Percentiles rank a stretch among this genome's conserved stretches.
Conservation (phyloP, 1,140 invertebrate species). For the Lordiphosa mommai region DNA sequence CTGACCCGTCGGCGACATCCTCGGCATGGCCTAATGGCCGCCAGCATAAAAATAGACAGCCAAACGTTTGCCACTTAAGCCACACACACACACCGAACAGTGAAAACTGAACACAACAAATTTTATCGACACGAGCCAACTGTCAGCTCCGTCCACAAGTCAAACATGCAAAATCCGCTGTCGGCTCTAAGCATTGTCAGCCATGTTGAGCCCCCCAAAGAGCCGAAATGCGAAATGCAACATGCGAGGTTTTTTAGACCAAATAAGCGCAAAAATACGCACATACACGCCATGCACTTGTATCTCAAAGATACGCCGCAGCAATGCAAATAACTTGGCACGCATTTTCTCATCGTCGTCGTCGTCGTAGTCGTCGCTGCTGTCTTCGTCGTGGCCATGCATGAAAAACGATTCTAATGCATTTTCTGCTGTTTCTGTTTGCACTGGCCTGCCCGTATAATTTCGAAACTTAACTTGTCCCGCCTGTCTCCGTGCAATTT, state of each 20-base stretch:
- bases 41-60: conserved; percentile 61
- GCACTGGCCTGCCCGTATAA: conserved; percentile 35
- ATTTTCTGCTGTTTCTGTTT: conserved; percentile 32
- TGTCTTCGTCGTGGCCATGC: conserved; percentile 48
- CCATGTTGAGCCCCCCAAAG: conserved; percentile 49
- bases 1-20: conserved; percentile 24
- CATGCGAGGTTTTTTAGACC: conserved; percentile 63
- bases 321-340: conserved; percentile 75
- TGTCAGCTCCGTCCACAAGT: conserved; percentile 44
- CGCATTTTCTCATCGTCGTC: conserved; percentile 46
- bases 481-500: conserved; percentile 56
- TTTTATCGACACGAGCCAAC: conserved; percentile 76
- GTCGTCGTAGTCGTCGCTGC: conserved; percentile 26
- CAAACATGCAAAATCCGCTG: conserved; percentile 49
- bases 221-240: conserved; percentile 27
- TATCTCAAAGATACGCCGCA: conserved; percentile 54
- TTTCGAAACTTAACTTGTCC: conserved; percentile 57
- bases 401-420: conserved; percentile 74
- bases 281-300: conserved; percentile 44
- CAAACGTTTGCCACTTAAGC: conserved; percentile 66
- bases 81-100: conserved; percentile 18
- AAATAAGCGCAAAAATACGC: conserved; percentile 73
- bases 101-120: conserved; percentile 30
- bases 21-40: conserved; percentile 28
- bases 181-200: conserved; percentile 70